phyloP scores from a whole-genome alignment of 2,888 invertebrate species.

The Spisula subtruncata region DNA sequence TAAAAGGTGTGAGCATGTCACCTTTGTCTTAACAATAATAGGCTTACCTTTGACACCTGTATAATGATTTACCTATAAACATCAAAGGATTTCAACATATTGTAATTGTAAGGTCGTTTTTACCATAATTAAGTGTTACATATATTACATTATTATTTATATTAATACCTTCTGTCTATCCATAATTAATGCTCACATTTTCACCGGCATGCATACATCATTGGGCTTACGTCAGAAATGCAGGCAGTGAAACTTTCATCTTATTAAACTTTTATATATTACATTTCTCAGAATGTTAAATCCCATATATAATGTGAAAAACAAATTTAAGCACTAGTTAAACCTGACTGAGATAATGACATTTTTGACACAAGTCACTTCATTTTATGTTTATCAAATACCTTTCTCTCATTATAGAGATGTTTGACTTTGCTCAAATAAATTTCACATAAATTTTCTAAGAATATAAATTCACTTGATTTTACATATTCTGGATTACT shows the following conservation, averaged over 20 bases:
- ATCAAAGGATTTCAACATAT: constrained; percentile 32
- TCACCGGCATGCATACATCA: background rate
- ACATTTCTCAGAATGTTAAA: background rate
- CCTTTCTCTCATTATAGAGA: background rate
- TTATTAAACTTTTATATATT: background rate
- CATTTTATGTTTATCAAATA: background rate
- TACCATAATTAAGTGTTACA: background rate
- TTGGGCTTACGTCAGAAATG: background rate
- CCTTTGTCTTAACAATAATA: constrained; percentile 32
- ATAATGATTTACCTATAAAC: constrained; percentile 41
- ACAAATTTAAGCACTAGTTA: background rate
- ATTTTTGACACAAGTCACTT: constrained; percentile 4
- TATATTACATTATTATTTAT: too few relatives aligned
- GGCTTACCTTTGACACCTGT: constrained; percentile 45
- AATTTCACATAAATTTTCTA: background rate
- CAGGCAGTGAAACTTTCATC: background rate
- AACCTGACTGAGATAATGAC: background rate
- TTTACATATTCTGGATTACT: too few relatives aligned
- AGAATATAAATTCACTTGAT: too few relatives aligned
- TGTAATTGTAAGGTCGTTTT: constrained; percentile 1
- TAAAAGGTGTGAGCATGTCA: constrained; percentile 29
- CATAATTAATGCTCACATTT: background rate
- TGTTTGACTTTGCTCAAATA: background rate
- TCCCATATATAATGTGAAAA: background rate
- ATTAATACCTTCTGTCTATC: too few relatives aligned